Evolutionary conservation across 1,140 invertebrate genomes (phyloP), one percentile per base, ranked within the genome.

Genomic region (Holotrichia oblita): DNA sequence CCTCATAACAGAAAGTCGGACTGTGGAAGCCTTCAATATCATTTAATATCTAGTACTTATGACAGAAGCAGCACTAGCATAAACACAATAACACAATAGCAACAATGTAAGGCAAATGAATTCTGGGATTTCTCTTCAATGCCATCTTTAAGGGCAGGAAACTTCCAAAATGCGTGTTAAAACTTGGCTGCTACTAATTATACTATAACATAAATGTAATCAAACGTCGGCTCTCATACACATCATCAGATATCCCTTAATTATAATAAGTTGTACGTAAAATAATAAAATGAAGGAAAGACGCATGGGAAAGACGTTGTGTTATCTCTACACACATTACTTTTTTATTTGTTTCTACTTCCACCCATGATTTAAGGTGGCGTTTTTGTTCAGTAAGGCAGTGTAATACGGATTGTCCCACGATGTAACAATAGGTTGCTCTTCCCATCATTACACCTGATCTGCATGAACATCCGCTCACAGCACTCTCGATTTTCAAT

Each of bases 371-470:
- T 83, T 83, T 81, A 83, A 83, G 82, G 73, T 79, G 80, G 83
- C 81, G 64, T 73, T 82, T 84, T 83, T 84, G 82, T 83, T 83
- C 80, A 82, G 83, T 84, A 85, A 84, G 83, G 80, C 84, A 85
- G 83, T 85, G 83, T 85, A 84, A 84, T 83, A 83, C 84, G 81
- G 80, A 81, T 79, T 84, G 83, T 84, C 84, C 81, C 83, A 84
- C 83, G 83, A 81, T 77, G 59, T 77, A 85, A 84, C 83, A 85
- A 84, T 84, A 75, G 81, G 73, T 79, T 40, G 72, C 77, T 82
- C 82, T 85, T 85, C 84, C 83, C 84, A 85, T 85, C 84, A 84
- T 85, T 85, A 85, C 84, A 82, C 83, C 83, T 84, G 83, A 85
- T 85, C 84, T 85, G 84, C 84, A 85, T 85, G 84, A 83, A 85